Conservation (phyloP, 2,113 vertebrate genomes). For the Callorhinus ursinus region DNA sequence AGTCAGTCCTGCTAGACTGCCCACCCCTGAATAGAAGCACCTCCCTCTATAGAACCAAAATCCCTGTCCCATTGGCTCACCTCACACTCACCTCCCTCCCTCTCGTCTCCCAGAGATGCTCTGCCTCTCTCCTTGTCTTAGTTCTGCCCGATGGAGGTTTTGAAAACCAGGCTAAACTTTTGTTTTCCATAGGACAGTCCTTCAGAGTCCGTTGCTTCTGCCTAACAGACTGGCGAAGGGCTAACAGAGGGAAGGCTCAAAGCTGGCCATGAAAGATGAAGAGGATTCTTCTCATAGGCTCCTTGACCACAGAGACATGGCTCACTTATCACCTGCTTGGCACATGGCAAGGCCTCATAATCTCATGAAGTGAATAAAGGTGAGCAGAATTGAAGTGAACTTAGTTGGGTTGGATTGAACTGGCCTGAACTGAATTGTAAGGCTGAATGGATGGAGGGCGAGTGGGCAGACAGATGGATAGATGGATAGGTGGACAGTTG, state of each 20-base stretch:
- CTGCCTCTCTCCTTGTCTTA: background rate
- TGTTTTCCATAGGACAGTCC: background rate
- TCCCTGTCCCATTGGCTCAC: background rate
- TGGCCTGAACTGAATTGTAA: background rate
- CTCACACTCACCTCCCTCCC: background rate
- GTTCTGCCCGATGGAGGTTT: too few relatives aligned
- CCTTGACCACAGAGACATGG: background rate
- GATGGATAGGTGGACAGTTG: too few relatives aligned
- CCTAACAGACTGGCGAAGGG: background rate
- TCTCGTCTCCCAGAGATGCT: background rate
- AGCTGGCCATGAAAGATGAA: background rate
- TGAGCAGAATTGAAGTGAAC: background rate
- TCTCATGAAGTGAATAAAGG: background rate
- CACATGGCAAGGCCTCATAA: background rate
- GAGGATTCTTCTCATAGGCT: background rate
- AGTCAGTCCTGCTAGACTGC: background rate
- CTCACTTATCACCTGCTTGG: background rate
- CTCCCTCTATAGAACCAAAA: background rate
- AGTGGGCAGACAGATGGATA: background rate
- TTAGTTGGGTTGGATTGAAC: background rate
- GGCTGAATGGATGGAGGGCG: background rate
- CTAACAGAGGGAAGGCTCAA: background rate
- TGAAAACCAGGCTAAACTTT: background rate
- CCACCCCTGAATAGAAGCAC: background rate
- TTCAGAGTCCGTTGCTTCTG: background rate